A percentile compares a stretch with the other conserved stretches of the same genome.
Evolutionary conservation across 2,113 vertebrate genomes (phyloP).

Genomic region (Parus major): DNA sequence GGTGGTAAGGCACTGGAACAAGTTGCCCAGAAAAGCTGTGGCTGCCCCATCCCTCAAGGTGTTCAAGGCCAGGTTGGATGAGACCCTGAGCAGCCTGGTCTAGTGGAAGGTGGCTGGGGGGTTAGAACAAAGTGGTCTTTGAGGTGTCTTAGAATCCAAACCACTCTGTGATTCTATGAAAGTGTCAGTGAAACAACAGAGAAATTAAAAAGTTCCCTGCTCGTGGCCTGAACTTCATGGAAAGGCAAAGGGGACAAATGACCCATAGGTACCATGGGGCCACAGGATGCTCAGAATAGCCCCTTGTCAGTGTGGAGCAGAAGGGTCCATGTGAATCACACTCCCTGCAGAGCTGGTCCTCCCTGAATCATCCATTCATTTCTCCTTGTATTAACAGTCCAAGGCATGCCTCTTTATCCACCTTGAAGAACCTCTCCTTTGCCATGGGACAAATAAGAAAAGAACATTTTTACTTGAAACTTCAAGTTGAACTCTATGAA

Average conservation of each 20-base stretch:
- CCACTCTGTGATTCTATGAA: background rate
- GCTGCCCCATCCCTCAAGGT: background rate
- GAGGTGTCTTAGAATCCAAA: background rate
- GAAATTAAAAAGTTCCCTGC: background rate
- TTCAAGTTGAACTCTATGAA: background rate
- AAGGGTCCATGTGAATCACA: background rate
- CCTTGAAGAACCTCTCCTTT: background rate
- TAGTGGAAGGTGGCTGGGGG: background rate
- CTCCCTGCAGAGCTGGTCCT: accelerated
- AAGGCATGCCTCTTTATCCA: background rate
- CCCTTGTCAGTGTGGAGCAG: background rate
- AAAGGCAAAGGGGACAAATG: background rate
- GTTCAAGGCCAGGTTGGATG: background rate
- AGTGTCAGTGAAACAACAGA: background rate
- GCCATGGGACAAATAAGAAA: background rate
- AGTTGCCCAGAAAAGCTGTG: background rate
- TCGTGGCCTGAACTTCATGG: background rate
- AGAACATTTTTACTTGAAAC: background rate
- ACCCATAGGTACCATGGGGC: background rate
- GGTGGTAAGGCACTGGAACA: background rate
- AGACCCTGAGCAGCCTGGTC: background rate
- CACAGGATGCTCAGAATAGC: background rate
- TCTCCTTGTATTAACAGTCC: background rate
- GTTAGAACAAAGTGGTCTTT: background rate
- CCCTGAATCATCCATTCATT: background rate